Evolutionary conservation across 2,113 vertebrate genomes (phyloP), one percentile per base, ranked within the genome.

Genomic region (Callaeas wilsoni): DNA sequence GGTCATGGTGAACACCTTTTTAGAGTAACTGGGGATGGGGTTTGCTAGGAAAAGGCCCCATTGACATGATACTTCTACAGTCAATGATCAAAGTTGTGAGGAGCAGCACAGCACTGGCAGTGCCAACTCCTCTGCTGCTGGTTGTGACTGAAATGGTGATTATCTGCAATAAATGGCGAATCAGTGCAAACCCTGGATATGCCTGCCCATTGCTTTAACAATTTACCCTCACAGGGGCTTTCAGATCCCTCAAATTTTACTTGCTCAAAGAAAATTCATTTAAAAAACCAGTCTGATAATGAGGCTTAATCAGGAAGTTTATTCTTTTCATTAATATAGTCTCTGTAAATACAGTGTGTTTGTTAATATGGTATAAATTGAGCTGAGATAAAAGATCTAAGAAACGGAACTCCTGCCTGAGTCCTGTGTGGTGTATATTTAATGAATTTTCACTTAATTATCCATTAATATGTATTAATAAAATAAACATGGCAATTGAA

Each of bases 401-500:
- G 76, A 80, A 90, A 63, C 0, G 4, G 64, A 79, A 57, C 63
- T 90, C 4, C 79, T 89, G 73, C 80, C 60, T 5, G 33, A 86
- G 60, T 87, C 47, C 52, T 78, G 33, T 89, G 55, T 74, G 69
- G 50, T 79, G 7, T 89, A 60, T 53, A 32, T 84, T 91, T 90
- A 93, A 91, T 86, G 92, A 78, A 76, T 94, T 93, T 91, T 96
- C 63, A 91, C 77, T 89, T 93, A 78, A 93, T 90, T 64, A 73
- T 39, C 86, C 52, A 55, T 93, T 93, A 87, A 88, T 84, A 73
- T 29, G 20, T 73, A 64, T 60, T 65, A 80, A 79, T 90, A 95
- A 88, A 93, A 76, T 88, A 86, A 94, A 89, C 41, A 83, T 50
- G 49, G 53, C 68, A 88, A 56, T 73, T 65, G 74, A 89, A 80